phyloP scores from a whole-genome alignment of 2,888 invertebrate genomes.

The Agrochola lychnidis region DNA sequence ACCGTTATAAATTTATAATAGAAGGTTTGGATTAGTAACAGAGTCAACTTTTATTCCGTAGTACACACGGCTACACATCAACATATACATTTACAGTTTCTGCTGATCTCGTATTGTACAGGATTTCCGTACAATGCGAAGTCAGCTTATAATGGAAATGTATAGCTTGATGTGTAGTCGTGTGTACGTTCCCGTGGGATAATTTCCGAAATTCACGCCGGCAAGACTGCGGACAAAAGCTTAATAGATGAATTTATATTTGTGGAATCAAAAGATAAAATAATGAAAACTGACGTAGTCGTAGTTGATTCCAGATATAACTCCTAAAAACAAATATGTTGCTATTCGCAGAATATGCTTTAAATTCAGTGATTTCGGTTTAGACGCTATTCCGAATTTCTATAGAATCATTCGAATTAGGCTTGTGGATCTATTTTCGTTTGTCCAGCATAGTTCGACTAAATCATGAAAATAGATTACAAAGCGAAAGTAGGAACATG shows the following conservation, averaged over 20 bases:
- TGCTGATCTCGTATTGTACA: too few relatives aligned
- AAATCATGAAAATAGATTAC: slow-evolving; percentile 2
- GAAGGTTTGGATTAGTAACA: too few relatives aligned
- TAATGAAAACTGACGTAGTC: background rate
- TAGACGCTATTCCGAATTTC: background rate
- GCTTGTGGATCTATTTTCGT: background rate
- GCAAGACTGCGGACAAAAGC: too few relatives aligned
- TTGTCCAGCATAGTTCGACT: background rate
- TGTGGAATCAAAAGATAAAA: background rate
- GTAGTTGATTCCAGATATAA: background rate
- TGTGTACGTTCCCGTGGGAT: too few relatives aligned
- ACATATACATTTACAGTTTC: too few relatives aligned
- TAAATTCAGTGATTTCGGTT: background rate
- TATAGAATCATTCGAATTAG: slow-evolving; percentile 7
- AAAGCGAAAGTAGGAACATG: background rate
- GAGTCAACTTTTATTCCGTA: too few relatives aligned
- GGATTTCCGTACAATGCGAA: too few relatives aligned
- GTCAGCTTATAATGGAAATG: too few relatives aligned
- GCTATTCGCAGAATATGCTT: background rate
- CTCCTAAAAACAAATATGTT: background rate
- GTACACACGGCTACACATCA: too few relatives aligned
- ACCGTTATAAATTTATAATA: too few relatives aligned
- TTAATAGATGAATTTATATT: background rate
- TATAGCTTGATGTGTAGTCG: too few relatives aligned
- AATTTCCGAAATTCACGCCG: too few relatives aligned